A percentile compares a stretch with the other conserved stretches of the same genome.
phyloP scores from a whole-genome alignment of 2,888 invertebrate genomes.

The Tubiluchus corallicola region DNA sequence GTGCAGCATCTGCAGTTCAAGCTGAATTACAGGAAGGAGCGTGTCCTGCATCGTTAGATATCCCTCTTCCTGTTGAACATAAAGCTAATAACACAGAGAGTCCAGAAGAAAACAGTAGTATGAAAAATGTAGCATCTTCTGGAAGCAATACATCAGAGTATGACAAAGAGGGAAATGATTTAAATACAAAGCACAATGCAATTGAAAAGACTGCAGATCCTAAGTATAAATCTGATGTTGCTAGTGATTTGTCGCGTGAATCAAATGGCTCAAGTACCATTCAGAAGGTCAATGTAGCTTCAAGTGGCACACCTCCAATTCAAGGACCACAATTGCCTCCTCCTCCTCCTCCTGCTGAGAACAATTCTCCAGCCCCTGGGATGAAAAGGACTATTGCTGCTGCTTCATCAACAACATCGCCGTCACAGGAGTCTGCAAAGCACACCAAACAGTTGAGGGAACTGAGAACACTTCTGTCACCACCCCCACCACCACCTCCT shows the following conservation, averaged over 20 bases:
- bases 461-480: neutral
- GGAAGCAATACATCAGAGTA: neutral
- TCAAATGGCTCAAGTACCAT: too few relatives aligned
- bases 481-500: neutral
- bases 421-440: neutral
- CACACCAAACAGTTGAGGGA: neutral
- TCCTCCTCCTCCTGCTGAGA: neutral
- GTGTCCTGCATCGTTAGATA: neutral
- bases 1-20: neutral
- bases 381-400: neutral
- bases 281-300: too few relatives aligned
- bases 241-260: too few relatives aligned
- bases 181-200: neutral
- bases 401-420: conserved; percentile 1
- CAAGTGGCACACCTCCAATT: neutral
- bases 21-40: neutral
- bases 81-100: too few relatives aligned
- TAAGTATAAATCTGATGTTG: too few relatives aligned
- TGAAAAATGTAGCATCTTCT: too few relatives aligned
- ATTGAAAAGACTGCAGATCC: neutral
- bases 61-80: neutral
- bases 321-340: neutral
- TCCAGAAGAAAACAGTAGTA: too few relatives aligned
- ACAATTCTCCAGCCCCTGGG: neutral
- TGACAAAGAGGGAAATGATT: neutral